These are phyloP conservation scores for Sternarchorhynchus goeldii DNA, from an alignment of 2,797 vertebrate genomes.

Conservation along the genomic window DNA sequence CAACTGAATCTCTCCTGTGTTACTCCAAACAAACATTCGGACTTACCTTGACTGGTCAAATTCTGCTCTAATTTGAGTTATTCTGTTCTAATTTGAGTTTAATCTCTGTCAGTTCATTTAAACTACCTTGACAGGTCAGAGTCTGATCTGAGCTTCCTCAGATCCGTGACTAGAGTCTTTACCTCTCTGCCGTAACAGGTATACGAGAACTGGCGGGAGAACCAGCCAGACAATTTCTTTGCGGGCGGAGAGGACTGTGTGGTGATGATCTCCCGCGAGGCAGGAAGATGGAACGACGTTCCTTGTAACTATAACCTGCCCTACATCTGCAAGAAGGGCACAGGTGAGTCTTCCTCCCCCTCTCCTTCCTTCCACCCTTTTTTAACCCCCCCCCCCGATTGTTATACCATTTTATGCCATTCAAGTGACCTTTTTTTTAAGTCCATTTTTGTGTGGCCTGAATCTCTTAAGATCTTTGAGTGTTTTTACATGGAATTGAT, in stretches of 20 bases:
- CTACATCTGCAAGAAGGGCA: constrained; percentile 96
- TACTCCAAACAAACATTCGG: background rate
- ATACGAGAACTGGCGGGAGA: constrained; percentile 94
- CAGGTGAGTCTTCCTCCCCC: constrained; percentile 72
- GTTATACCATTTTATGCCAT: background rate
- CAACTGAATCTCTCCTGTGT: background rate
- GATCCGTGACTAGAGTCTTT: background rate
- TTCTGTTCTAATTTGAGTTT: too few relatives aligned
- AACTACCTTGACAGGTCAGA: too few relatives aligned
- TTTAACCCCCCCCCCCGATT: too few relatives aligned
- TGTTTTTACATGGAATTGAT: background rate
- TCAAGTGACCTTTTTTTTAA: background rate
- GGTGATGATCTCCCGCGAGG: constrained; percentile 92
- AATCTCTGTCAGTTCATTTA: too few relatives aligned
- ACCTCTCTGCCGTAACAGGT: constrained; percentile 72
- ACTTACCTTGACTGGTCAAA: too few relatives aligned
- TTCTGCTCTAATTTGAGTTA: too few relatives aligned
- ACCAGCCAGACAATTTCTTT: constrained; percentile 96
- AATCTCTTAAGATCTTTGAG: background rate
- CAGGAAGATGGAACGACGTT: constrained; percentile 95
- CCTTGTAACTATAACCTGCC: constrained; percentile 98
- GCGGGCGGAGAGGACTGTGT: constrained; percentile 94
- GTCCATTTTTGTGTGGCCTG: background rate
- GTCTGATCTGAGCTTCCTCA: too few relatives aligned
- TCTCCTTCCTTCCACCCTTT: too few relatives aligned